Evolutionary conservation across 2,888 invertebrate species (phyloP).

Genomic region (Dolichopus griseipennis): DNA sequence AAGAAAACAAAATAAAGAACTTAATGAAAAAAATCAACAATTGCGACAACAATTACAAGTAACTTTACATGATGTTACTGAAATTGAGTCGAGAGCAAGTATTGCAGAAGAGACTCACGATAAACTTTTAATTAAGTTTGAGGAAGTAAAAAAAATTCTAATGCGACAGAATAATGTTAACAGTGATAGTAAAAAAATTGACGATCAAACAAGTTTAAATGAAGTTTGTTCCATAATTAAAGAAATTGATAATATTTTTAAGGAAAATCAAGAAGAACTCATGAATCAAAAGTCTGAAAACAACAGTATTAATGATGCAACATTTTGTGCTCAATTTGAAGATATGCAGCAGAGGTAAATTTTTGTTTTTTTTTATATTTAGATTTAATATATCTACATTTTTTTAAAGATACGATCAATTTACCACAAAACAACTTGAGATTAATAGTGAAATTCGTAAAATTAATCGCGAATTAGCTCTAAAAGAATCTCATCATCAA

Average conservation of each 20-base stretch:
- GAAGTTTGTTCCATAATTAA: constrained; percentile 29
- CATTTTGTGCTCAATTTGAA: constrained; percentile 38
- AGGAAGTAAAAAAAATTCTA: constrained; percentile 50
- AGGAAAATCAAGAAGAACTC: constrained; percentile 11
- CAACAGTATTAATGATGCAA: constrained; percentile 7
- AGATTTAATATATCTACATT: no score
- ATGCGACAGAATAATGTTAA: constrained; percentile 39
- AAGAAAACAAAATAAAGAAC: constrained; percentile 18
- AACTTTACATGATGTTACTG: constrained; percentile 59
- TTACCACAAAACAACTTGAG: constrained; percentile 46
- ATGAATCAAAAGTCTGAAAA: constrained; percentile 2
- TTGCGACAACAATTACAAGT: constrained; percentile 58
- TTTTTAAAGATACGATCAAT: constrained; percentile 27
- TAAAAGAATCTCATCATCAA: constrained; percentile 39
- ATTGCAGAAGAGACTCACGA: constrained; percentile 63
- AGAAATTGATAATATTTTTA: constrained; percentile 27
- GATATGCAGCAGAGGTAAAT: constrained; percentile 52
- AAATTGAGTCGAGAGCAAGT: constrained; percentile 60
- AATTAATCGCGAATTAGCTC: constrained; percentile 43
- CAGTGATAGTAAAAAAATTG: constrained; percentile 34
- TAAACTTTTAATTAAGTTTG: constrained; percentile 51
- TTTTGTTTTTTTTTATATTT: no score
- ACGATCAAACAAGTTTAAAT: constrained; percentile 27
- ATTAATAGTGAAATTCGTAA: constrained; percentile 60
- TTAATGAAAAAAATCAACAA: constrained; percentile 53